phyloP scores from a whole-genome alignment of 2,797 vertebrate species.

The Denticeps clupeoides region DNA sequence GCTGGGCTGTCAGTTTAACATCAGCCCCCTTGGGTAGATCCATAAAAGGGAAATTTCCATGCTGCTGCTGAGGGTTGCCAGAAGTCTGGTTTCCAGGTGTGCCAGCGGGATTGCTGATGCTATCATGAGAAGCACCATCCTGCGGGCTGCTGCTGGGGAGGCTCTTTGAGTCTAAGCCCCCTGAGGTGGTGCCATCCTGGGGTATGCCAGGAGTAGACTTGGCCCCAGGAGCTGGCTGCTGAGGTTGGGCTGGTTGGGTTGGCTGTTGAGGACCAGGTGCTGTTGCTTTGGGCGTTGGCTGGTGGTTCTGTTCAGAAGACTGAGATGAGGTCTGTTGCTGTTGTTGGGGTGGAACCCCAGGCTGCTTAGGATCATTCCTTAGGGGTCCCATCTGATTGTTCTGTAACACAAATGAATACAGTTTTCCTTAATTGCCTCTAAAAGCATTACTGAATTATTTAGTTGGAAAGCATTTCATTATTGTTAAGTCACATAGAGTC shows the following conservation, averaged over 20 bases:
- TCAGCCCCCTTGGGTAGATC: conserved; percentile 37
- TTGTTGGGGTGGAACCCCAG: conserved; percentile 57
- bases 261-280: conserved; percentile 62
- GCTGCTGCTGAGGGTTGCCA: conserved; percentile 41
- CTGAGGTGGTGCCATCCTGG: conserved; percentile 68
- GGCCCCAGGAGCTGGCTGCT: conserved; percentile 67
- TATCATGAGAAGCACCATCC: conserved; percentile 59
- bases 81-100: conserved; percentile 73
- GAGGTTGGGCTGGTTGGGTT: conserved; percentile 55
- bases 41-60: conserved; percentile 45
- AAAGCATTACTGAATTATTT: too few relatives aligned
- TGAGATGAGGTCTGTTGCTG: conserved; percentile 59
- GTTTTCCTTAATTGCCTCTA: too few relatives aligned
- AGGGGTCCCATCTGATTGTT: conserved; percentile 79
- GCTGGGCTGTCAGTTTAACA: conserved; percentile 36
- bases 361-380: conserved; percentile 77
- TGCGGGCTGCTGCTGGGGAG: conserved; percentile 78
- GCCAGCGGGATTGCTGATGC: conserved; percentile 63
- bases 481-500: conserved; percentile 1
- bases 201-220: conserved; percentile 70
- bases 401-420: conserved; percentile 50
- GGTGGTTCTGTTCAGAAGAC: conserved; percentile 78
- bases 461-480: not conserved
- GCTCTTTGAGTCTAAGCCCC: conserved; percentile 79
- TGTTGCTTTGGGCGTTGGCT: conserved; percentile 81